Evolutionary conservation across 30 jellyfish, hydroid and myxozoan genomes (phyloP).

Genomic region (Pseudorhiza aurosa): DNA sequence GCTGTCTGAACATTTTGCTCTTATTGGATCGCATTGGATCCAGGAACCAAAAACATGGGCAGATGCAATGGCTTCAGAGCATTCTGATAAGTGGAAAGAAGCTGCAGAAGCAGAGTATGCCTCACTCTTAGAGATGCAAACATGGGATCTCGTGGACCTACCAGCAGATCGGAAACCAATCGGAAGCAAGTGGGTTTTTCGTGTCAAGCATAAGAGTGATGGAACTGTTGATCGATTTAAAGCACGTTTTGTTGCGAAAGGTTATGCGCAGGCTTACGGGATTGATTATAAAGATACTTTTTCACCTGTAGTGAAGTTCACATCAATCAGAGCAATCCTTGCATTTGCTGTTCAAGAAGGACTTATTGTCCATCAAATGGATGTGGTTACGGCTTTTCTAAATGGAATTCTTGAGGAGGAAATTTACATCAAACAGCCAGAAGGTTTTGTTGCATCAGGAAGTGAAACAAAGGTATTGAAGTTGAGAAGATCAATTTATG

Average conservation of each 20-base stretch:
- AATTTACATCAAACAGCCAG: slow-evolving; percentile 35
- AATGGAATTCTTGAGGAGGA: slow-evolving; percentile 49
- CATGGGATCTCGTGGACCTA: slow-evolving; percentile 51
- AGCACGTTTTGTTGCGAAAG: slow-evolving; percentile 70
- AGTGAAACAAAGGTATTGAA: slow-evolving; percentile 14
- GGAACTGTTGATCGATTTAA: slow-evolving; percentile 52
- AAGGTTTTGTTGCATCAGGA: neutral
- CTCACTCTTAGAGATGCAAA: slow-evolving; percentile 27
- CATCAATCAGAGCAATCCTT: slow-evolving; percentile 11
- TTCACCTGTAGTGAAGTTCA: slow-evolving; percentile 33
- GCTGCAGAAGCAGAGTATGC: slow-evolving; percentile 31
- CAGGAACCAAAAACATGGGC: neutral
- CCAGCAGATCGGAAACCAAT: too few relatives aligned
- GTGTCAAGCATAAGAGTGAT: slow-evolving; percentile 35
- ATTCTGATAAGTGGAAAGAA: slow-evolving; percentile 34
- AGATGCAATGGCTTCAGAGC: neutral
- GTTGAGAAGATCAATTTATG: slow-evolving; percentile 31
- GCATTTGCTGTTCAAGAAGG: slow-evolving; percentile 57
- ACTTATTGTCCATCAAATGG: slow-evolving; percentile 39
- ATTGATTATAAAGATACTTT: slow-evolving; percentile 3
- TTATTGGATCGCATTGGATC: neutral
- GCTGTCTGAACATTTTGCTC: too few relatives aligned
- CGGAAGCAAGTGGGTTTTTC: slow-evolving; percentile 68
- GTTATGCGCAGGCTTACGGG: slow-evolving; percentile 49
- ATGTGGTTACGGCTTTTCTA: slow-evolving; percentile 25